Evolutionary conservation across 2,888 invertebrate species (phyloP).

Genomic region (Tethea ocularis): DNA sequence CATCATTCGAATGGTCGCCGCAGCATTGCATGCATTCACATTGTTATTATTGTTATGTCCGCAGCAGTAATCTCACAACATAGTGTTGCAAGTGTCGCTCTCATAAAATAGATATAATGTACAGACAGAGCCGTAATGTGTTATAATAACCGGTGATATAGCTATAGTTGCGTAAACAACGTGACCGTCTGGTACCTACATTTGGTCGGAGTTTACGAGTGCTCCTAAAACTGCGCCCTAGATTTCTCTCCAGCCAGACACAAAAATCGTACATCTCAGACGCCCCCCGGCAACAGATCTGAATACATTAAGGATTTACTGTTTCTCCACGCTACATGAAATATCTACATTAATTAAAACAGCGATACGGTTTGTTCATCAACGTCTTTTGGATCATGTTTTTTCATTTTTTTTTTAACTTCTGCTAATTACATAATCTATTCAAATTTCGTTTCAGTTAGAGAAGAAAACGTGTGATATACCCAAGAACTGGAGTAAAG

Average conservation of each 20-base stretch:
- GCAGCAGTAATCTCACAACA: constrained; percentile 26
- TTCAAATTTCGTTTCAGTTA: no score
- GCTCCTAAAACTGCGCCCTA: constrained; percentile 36
- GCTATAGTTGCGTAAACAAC: constrained; percentile 39
- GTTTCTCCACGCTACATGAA: not conserved
- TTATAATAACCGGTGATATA: constrained; percentile 34
- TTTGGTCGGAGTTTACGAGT: constrained; percentile 37
- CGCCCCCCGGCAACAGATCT: not conserved
- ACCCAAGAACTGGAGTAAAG: no score
- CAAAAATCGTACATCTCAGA: not conserved
- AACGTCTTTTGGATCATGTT: not conserved
- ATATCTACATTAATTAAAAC: not conserved
- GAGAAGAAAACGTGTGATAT: no score
- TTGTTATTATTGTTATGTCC: constrained; percentile 14
- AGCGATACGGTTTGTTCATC: not conserved
- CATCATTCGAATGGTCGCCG: not conserved
- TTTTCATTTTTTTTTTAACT: not conserved
- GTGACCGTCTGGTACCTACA: constrained; percentile 30
- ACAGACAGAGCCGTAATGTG: constrained; percentile 17
- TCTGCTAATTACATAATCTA: no score
- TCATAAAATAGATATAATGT: constrained; percentile 45
- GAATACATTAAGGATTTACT: constrained; percentile 4
- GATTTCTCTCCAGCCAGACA: constrained; percentile 20
- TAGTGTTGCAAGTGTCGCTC: constrained; percentile 38
- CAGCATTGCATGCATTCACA: not conserved